phyloP scores from a whole-genome alignment of 2,888 invertebrate genomes.

The Agrochola lota region DNA sequence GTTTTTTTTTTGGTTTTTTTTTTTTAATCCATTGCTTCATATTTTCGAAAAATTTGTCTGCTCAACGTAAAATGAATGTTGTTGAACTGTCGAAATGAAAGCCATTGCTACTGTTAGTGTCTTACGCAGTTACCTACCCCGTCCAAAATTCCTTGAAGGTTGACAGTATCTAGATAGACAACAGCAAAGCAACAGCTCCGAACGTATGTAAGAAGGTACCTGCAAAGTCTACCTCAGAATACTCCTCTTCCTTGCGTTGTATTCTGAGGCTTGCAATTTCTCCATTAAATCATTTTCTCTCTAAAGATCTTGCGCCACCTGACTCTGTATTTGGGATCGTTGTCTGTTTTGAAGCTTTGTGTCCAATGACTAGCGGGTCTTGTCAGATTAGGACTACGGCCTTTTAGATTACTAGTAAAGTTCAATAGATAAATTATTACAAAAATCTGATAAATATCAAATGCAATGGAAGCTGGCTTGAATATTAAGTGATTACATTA shows the following conservation, averaged over 20 bases:
- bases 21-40: too few species aligned
- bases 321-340: neutral
- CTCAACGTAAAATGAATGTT: too few species aligned
- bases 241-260: neutral
- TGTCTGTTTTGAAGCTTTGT: neutral
- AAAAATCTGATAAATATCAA: neutral
- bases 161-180: neutral
- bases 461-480: neutral
- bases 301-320: too few species aligned
- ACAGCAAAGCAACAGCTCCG: neutral
- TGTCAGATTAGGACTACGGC: neutral
- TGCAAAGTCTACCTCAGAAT: neutral
- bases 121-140: too few species aligned
- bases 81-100: too few species aligned
- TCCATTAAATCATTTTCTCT: neutral
- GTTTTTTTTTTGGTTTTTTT: too few species aligned
- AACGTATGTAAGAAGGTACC: neutral
- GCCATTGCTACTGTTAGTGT: too few species aligned
- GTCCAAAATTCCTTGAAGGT: neutral
- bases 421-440: conserved; percentile 8
- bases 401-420: neutral
- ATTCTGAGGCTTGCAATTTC: neutral
- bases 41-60: too few species aligned
- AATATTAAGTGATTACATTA: neutral
- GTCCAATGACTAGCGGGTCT: neutral